phyloP scores from a whole-genome alignment of 2,888 invertebrate genomes.

The Metacarcinus magister region DNA sequence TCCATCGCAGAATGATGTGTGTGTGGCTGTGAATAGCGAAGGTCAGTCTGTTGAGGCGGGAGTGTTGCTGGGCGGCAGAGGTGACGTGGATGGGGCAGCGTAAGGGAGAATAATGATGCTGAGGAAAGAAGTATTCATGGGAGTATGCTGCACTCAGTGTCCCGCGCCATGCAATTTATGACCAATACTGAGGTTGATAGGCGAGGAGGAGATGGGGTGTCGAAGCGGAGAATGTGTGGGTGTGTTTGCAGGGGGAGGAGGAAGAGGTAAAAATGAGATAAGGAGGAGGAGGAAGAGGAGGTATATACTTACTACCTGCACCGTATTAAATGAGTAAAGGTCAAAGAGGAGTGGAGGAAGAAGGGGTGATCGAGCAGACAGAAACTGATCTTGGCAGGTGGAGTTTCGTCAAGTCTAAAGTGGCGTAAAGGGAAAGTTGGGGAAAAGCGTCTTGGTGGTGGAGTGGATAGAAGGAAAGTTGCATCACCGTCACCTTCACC shows the following conservation, averaged over 20 bases:
- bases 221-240: neutral
- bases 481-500: neutral
- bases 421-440: slow-evolving; percentile 12
- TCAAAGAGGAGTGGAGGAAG: neutral
- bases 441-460: neutral
- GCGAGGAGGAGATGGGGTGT: slow-evolving; percentile 1
- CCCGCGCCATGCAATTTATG: neutral
- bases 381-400: slow-evolving; percentile 8
- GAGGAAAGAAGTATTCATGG: slow-evolving; percentile 28
- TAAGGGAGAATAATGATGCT: slow-evolving; percentile 13
- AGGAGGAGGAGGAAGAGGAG: neutral
- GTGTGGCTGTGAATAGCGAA: neutral
- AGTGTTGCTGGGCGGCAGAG: neutral
- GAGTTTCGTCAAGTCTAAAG: slow-evolving; percentile 44
- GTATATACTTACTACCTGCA: neutral
- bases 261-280: neutral
- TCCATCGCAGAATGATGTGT: neutral
- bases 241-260: neutral
- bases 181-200: neutral
- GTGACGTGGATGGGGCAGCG: neutral
- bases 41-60: neutral
- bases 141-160: neutral
- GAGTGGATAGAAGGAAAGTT: slow-evolving; percentile 45
- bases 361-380: neutral
- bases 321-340: neutral